Evolutionary conservation across 2,888 invertebrate species (phyloP), one percentile per base, ranked within the genome.

Genomic region (Eutolmus rufibarbis): DNA sequence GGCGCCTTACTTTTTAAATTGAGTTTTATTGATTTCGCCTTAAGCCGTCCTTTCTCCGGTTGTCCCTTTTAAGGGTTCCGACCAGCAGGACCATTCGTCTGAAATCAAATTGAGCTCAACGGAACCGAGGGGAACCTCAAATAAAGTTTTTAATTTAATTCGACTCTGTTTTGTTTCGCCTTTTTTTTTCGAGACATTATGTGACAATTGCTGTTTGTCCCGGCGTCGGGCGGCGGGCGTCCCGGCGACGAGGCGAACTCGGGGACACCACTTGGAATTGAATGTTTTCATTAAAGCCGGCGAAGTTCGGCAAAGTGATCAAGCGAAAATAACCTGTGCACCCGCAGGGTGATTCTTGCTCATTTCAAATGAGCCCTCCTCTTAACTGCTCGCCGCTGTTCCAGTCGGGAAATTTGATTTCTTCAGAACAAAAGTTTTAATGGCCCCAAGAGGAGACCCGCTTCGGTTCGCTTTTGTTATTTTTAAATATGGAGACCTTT

Each of bases 141-240:
- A 86, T 86, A 86, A 86, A 86, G 86, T 86, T 86, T 86, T 86
- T 86, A 86, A 86, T 86, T 86, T 86, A 86, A 86, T 86, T 86
- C 77, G 43, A 74, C 14, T 31, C 74, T 76, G 51, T 76, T 86
- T 86, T 76, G 74, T 86, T 86, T 86, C 46, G 86, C 23, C 77
- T 19, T 56, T 46, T 74, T 43, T 51, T 77, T 57, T 57, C 28
- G 16, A 51, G 77, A 86, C 86, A 86, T 86, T 86, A 86, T 86
- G 86, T 86, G 86, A 86, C 86, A 86, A 86, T 77, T 86, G 86
- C 86, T 86, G 86, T 86, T 86, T 86, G 74, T 51, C 31, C 74
- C 28, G 57, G 28, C 28, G 57, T 14, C 34, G 31, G 31, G 4
- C 31, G 37, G 57, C 34, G 0, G 4, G 4, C 34, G 4, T 5